A percentile compares a stretch with the other conserved stretches of the same genome.
These are phyloP conservation scores for Leucophenga varia DNA, from an alignment of 1,140 invertebrate species.

Conservation along the genomic window DNA sequence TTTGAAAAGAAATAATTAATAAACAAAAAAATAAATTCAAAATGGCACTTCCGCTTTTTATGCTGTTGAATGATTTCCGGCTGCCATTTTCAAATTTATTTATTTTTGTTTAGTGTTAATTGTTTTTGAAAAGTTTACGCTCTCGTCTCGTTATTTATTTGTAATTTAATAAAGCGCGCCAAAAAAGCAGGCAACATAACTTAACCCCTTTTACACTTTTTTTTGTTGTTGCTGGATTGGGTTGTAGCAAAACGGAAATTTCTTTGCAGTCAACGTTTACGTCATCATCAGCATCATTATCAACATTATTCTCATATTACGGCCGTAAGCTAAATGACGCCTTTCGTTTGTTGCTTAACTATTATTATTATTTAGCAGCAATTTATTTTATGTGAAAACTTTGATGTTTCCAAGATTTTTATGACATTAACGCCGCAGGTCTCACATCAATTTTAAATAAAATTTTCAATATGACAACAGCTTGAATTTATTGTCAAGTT, in stretches of 20 bases:
- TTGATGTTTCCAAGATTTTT: slow-evolving; percentile 42
- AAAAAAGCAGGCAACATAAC: too few relatives aligned
- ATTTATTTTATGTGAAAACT: slow-evolving; percentile 53
- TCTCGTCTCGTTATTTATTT: slow-evolving; percentile 54
- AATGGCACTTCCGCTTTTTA: too few relatives aligned
- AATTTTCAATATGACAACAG: slow-evolving; percentile 33
- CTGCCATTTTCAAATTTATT: too few relatives aligned
- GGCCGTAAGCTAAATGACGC: slow-evolving; percentile 20
- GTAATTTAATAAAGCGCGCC: slow-evolving; percentile 55
- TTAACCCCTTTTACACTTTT: too few relatives aligned
- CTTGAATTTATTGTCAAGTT: slow-evolving; percentile 45
- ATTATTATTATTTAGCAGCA: slow-evolving; percentile 38
- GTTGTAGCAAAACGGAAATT: too few relatives aligned
- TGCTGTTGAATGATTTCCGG: too few relatives aligned
- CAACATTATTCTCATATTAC: too few relatives aligned
- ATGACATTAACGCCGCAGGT: slow-evolving; percentile 26
- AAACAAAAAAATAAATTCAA: too few relatives aligned
- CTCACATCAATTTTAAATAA: slow-evolving; percentile 4
- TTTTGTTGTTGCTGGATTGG: too few relatives aligned
- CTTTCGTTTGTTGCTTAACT: background rate
- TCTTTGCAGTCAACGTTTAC: too few relatives aligned
- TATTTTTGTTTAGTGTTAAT: slow-evolving; percentile 38
- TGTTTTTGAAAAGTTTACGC: slow-evolving; percentile 46
- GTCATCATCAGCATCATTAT: too few relatives aligned
- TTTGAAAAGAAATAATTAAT: slow-evolving; percentile 14